A percentile compares a stretch with the other conserved stretches of the same genome.
Evolutionary conservation across 2,888 invertebrate species (phyloP).

Genomic region (Drosophila nr. perissopoda): DNA sequence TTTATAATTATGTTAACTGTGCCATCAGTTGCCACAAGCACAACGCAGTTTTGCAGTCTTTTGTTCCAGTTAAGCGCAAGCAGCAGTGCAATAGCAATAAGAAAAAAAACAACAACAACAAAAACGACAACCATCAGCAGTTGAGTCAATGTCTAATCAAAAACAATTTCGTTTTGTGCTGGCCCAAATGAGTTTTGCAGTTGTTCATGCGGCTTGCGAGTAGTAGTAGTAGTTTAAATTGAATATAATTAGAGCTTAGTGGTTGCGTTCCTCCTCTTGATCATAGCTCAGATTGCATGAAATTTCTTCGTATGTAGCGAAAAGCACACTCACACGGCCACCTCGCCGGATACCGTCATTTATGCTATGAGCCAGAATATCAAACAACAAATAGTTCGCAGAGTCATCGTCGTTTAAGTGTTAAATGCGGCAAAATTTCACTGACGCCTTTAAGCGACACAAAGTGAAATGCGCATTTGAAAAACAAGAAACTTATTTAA

Average conservation of each 20-base stretch:
- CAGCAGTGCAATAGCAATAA: neutral
- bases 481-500: conserved; percentile 16
- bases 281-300: conserved; percentile 55
- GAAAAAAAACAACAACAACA: conserved; percentile 8
- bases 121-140: neutral
- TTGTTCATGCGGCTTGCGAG: conserved; percentile 42
- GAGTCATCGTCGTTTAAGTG: conserved; percentile 52
- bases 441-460: conserved; percentile 62
- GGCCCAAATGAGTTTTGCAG: conserved; percentile 70
- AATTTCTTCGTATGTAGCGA: conserved; percentile 67
- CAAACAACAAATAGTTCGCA: conserved; percentile 17
- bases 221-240: conserved; percentile 50
- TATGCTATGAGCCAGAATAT: conserved; percentile 49
- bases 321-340: conserved; percentile 46
- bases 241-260: conserved; percentile 71
- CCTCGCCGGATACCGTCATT: conserved; percentile 75
- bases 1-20: conserved; percentile 74
- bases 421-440: conserved; percentile 70
- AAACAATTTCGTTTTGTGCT: conserved; percentile 69
- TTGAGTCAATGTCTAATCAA: conserved; percentile 51
- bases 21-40: conserved; percentile 56
- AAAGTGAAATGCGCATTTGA: conserved; percentile 70
- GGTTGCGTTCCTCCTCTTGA: neutral
- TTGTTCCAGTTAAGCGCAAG: conserved; percentile 67
- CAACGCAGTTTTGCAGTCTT: conserved; percentile 32